A percentile compares a stretch with the other conserved stretches of the same genome.
Conservation (phyloP, 2,888 invertebrate species). For the Lathronympha strigana region DNA sequence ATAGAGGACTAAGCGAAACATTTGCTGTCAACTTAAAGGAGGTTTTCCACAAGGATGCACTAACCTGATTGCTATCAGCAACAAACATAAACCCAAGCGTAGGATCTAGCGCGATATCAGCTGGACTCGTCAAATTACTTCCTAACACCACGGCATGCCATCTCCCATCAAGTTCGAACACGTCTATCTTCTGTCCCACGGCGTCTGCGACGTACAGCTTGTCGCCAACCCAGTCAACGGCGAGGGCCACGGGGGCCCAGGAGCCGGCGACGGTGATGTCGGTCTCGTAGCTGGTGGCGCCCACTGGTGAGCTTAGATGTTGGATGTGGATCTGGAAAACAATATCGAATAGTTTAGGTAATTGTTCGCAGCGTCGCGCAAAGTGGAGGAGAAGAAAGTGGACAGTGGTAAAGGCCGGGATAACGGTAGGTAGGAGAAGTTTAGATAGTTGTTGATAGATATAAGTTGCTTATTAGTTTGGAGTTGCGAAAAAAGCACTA, state of each 20-base stretch:
- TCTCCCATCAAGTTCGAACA: slow-evolving; percentile 94
- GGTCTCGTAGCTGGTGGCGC: slow-evolving; percentile 75
- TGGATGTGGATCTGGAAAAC: slow-evolving; percentile 85
- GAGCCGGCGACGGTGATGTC: slow-evolving; percentile 92
- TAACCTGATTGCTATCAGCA: slow-evolving; percentile 91
- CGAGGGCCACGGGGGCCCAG: slow-evolving; percentile 95
- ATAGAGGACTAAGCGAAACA: too few species aligned
- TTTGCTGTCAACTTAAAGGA: too few species aligned
- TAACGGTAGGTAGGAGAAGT: too few species aligned
- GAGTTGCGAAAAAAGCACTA: too few species aligned
- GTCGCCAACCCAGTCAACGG: slow-evolving; percentile 98
- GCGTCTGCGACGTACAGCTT: slow-evolving; percentile 98
- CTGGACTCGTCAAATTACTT: slow-evolving; percentile 95
- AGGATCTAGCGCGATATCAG: slow-evolving; percentile 97
- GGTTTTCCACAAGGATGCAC: neutral
- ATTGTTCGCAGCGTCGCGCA: too few species aligned
- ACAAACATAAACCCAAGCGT: slow-evolving; percentile 94
- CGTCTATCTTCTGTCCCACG: slow-evolving; percentile 95
- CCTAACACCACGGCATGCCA: slow-evolving; percentile 96
- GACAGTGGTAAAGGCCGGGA: too few species aligned
- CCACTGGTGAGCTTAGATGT: slow-evolving; percentile 75
- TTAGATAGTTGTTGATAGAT: too few species aligned
- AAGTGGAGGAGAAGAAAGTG: too few species aligned
- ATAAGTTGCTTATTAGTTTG: too few species aligned
- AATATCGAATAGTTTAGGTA: too few species aligned